Conservation (phyloP, 2,888 invertebrate genomes). For the Drosophila multiciliata region DNA sequence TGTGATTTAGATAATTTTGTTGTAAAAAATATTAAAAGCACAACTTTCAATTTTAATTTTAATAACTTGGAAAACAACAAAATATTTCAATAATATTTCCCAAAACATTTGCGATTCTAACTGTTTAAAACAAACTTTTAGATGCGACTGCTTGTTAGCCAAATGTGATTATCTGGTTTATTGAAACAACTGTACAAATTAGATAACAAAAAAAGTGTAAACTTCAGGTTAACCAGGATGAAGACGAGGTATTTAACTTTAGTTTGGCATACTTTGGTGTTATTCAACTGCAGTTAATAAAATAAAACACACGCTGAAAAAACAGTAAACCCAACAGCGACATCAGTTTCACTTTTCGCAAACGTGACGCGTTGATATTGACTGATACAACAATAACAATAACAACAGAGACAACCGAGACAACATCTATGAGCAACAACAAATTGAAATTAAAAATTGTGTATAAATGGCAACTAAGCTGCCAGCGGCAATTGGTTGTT, state of each 20-base stretch:
- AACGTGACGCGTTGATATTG: slow-evolving; percentile 67
- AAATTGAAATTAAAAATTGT: slow-evolving; percentile 57
- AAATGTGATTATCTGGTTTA: not conserved
- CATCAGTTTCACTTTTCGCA: slow-evolving; percentile 77
- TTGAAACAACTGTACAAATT: not conserved
- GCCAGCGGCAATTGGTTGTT: slow-evolving; percentile 43
- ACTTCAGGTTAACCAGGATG: slow-evolving; percentile 7
- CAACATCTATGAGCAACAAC: slow-evolving; percentile 15
- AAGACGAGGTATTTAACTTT: not conserved
- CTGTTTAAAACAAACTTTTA: not conserved
- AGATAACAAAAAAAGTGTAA: not conserved
- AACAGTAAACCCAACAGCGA: slow-evolving; percentile 40
- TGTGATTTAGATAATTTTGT: not conserved
- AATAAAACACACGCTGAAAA: not conserved
- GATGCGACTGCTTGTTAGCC: not conserved
- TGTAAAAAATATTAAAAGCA: not conserved
- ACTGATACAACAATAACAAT: slow-evolving; percentile 31
- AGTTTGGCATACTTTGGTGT: slow-evolving; percentile 64
- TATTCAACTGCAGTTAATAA: slow-evolving; percentile 62
- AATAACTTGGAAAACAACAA: not conserved
- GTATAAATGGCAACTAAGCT: slow-evolving; percentile 49
- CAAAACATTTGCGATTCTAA: not conserved
- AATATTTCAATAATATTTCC: not conserved
- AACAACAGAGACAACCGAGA: slow-evolving; percentile 15
- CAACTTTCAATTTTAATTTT: not conserved